These are phyloP conservation scores for Cremastinae sp. DNA, from an alignment of 2,888 invertebrate species.

Conservation along the genomic window DNA sequence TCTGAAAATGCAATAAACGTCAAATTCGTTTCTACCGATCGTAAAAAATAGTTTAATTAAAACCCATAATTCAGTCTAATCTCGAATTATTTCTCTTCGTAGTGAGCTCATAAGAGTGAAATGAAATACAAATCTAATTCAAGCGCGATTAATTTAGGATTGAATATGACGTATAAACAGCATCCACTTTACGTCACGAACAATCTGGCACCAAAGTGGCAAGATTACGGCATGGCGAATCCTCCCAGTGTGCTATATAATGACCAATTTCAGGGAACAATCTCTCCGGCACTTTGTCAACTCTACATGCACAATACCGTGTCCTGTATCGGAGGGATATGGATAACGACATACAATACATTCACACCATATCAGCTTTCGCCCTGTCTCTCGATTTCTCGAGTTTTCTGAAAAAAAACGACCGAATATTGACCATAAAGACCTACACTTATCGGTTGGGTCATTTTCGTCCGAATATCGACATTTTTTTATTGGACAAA, in stretches of 20 bases:
- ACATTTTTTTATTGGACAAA: neutral
- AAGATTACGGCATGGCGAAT: conserved; percentile 28
- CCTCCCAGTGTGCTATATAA: conserved; percentile 26
- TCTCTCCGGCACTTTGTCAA: conserved; percentile 37
- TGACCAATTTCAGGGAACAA: conserved; percentile 54
- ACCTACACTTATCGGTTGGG: neutral
- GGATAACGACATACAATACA: conserved; percentile 40
- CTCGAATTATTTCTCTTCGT: too few relatives aligned
- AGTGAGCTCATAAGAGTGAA: too few relatives aligned
- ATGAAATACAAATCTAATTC: too few relatives aligned
- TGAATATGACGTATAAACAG: neutral
- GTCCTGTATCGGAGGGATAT: conserved; percentile 37
- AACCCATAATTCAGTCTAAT: too few relatives aligned
- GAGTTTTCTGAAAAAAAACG: neutral
- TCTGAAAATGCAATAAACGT: too few relatives aligned
- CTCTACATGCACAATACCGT: too few relatives aligned
- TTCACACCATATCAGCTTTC: conserved; percentile 49
- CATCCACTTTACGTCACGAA: neutral
- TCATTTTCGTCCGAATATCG: neutral
- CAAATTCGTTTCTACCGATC: too few relatives aligned
- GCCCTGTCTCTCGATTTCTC: conserved; percentile 5
- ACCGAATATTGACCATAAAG: too few relatives aligned
- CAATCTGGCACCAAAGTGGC: conserved; percentile 23
- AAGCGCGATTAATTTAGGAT: neutral
- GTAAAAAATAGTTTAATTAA: too few relatives aligned